These are phyloP conservation scores for Aleiodes sp. DNA, from an alignment of 1,140 invertebrate species.

Conservation along the genomic window DNA sequence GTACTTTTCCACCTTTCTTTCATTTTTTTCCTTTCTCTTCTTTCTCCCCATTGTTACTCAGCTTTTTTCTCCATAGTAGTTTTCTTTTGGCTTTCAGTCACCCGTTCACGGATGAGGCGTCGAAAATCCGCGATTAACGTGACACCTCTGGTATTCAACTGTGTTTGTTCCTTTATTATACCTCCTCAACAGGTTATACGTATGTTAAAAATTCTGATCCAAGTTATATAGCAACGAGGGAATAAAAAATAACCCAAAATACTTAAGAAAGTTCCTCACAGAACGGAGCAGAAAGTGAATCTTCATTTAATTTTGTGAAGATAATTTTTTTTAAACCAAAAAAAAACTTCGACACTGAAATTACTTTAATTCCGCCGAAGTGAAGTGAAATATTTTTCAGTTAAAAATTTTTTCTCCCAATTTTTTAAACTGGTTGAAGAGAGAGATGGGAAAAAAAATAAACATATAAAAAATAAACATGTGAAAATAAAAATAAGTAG, in stretches of 20 bases:
- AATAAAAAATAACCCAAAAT: not conserved
- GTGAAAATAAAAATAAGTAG: not conserved
- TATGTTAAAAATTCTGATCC: not conserved
- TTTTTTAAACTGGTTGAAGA: no score
- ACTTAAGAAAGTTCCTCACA: no score
- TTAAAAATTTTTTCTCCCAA: no score
- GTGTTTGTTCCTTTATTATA: not conserved
- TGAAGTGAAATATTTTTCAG: no score
- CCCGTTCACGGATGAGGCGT: constrained; percentile 7
- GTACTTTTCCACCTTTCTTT: constrained; percentile 16
- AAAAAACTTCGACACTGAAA: no score
- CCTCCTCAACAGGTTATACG: not conserved
- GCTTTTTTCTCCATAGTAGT: no score
- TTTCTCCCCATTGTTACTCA: constrained; percentile 27
- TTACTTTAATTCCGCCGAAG: no score
- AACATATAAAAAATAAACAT: no score
- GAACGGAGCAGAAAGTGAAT: no score
- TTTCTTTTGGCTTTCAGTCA: constrained; percentile 17
- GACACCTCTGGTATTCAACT: constrained; percentile 4
- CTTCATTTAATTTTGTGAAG: no score
- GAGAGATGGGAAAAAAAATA: no score
- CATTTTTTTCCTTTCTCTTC: constrained; percentile 37
- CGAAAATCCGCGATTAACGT: constrained; percentile 16
- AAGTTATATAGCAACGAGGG: not conserved
- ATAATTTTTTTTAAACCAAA: no score